These are phyloP conservation scores for Saguinus imperator DNA, from an alignment of 2,113 vertebrate species.

Conservation along the genomic window DNA sequence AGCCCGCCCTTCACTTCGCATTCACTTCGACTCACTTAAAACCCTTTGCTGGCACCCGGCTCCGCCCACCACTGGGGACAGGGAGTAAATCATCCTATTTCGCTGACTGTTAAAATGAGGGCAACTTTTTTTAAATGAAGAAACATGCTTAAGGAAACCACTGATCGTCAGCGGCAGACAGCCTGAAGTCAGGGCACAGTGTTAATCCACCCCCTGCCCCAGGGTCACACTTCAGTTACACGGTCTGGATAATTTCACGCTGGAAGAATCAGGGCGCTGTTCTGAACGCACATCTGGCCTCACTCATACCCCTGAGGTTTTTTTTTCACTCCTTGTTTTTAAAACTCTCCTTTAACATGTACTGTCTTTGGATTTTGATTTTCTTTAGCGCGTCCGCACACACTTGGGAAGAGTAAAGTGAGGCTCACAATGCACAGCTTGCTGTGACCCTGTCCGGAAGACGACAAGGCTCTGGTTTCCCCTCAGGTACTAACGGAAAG, in stretches of 20 bases:
- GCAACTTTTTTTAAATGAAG: background rate
- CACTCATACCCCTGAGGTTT: rapidly evolving
- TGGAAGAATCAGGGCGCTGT: too few species aligned
- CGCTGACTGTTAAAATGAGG: background rate
- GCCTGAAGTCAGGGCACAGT: rapidly evolving
- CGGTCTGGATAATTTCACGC: background rate
- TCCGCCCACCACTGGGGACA: background rate
- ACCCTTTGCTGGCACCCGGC: background rate
- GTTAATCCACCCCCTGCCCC: too few species aligned
- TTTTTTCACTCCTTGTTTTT: background rate
- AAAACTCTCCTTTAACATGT: too few species aligned
- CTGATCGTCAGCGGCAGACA: rapidly evolving
- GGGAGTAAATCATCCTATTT: too few species aligned
- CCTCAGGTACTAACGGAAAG: too few species aligned
- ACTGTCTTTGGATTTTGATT: background rate
- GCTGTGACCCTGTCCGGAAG: too few species aligned
- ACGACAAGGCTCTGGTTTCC: background rate
- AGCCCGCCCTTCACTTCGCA: rapidly evolving
- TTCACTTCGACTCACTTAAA: background rate
- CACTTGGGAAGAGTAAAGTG: background rate
- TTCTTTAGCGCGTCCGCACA: background rate
- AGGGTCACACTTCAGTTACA: rapidly evolving
- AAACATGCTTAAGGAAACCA: background rate
- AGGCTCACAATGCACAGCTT: rapidly evolving
- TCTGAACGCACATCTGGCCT: background rate